Base-by-base conservation (phyloP, 2,888 invertebrate species). In the Synergus itoensis region DNA sequence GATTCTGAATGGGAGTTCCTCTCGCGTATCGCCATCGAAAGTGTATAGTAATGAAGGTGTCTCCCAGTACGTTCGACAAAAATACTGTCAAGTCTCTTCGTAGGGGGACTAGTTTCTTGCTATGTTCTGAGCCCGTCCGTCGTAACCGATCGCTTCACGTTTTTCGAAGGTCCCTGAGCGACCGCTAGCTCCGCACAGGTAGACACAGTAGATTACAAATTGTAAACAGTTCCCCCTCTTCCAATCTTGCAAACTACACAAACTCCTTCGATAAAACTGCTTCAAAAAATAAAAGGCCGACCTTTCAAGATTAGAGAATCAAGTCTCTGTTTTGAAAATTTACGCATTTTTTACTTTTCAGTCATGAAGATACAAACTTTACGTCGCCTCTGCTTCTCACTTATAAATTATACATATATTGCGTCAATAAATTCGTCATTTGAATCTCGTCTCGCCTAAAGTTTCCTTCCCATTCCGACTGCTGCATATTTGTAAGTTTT, bases 11-110 rank as follows among this genome's bases (percentile, higher is more conserved):
- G 88, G 87, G 83, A 85, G 84, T 85, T 85, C 83, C 84, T 86
- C 83, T 83, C 77, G 84, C 12, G 67, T 16, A 67, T 28, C 73
- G 41, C 67, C 77, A 79, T 82, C 83, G 77, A 79, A 79, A 80
- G 85, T 85, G 88, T 90, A 88, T 88, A 86, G 84, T 90, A 89
- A 90, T 90, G 89, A 90, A 90, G 90, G 90, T 86, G 89, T 90
- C 89, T 86, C 80, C 83, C 84, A 80, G 84, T 67, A 87, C 83
- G 83, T 78, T 82, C 85, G 78, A 88, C 87, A 90, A 90, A 89
- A 89, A 89, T 89, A 89, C 87, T 87, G 90, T 88, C 89, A 88
- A 87, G 86, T 67, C 67, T 84, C 82, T 83, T 86, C 79, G 84
- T 77, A 83, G 81, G 78, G 83, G 84, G 79, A 84, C 85, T 83